A percentile compares a stretch with the other conserved stretches of the same genome.
Conservation (phyloP, 2,888 invertebrate species). For the Sthenelais limicola region DNA sequence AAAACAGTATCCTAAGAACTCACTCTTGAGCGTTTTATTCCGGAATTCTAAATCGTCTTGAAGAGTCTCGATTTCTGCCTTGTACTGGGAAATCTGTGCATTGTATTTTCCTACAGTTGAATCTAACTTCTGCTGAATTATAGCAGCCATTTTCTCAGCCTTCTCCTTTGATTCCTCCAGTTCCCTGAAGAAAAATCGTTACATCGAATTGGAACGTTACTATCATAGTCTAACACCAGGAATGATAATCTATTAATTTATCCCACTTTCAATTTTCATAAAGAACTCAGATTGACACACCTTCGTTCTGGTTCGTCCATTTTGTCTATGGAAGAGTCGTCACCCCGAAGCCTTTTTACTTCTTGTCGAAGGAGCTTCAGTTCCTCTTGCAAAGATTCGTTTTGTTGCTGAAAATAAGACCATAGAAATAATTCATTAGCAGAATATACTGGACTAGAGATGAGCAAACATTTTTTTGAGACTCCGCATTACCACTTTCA, state of each 20-base stretch:
- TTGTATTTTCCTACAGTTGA: slow-evolving; percentile 58
- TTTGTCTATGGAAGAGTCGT: slow-evolving; percentile 29
- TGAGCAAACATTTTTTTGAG: too few relatives aligned
- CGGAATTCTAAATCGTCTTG: slow-evolving; percentile 58
- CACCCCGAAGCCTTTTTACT: slow-evolving; percentile 52
- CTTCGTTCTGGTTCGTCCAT: slow-evolving; percentile 36
- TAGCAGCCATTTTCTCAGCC: slow-evolving; percentile 47
- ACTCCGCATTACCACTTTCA: too few relatives aligned
- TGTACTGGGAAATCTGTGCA: slow-evolving; percentile 56
- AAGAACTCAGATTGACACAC: slow-evolving; percentile 20
- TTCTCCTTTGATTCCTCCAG: slow-evolving; percentile 6
- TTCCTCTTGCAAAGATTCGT: slow-evolving; percentile 55
- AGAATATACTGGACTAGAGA: too few relatives aligned
- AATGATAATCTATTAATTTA: too few relatives aligned
- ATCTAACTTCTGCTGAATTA: slow-evolving; percentile 56
- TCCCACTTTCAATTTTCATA: too few relatives aligned
- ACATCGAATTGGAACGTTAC: neutral
- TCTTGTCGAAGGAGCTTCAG: slow-evolving; percentile 53
- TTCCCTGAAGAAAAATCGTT: slow-evolving; percentile 26
- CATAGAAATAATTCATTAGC: too few relatives aligned
- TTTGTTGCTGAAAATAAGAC: slow-evolving; percentile 59
- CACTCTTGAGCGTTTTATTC: slow-evolving; percentile 43
- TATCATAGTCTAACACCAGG: too few relatives aligned
- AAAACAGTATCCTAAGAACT: too few relatives aligned
- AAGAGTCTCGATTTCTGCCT: slow-evolving; percentile 57